Evolutionary conservation across 2,888 invertebrate genomes (phyloP).

Genomic region (Mythimna lalbum): DNA sequence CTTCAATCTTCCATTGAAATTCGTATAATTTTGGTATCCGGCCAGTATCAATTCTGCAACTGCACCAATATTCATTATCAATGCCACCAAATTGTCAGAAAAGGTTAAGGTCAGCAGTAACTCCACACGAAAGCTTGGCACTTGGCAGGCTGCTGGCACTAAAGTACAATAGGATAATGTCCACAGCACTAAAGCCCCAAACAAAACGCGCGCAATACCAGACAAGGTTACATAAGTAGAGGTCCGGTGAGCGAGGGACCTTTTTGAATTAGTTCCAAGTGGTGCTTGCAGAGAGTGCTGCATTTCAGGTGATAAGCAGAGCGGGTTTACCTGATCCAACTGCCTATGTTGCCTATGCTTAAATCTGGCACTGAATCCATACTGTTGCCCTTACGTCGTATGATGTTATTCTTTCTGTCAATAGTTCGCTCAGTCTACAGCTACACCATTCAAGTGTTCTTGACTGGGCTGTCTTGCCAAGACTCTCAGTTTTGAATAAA

Average conservation of each 20-base stretch:
- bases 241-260: constrained; percentile 52
- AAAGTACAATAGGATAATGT: constrained; percentile 12
- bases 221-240: constrained; percentile 46
- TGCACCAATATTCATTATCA: not conserved
- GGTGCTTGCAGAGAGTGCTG: constrained; percentile 47
- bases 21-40: not conserved
- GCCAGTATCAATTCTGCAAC: not conserved
- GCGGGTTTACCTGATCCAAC: constrained; percentile 2
- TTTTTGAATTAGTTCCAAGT: constrained; percentile 73
- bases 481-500: not conserved
- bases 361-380: too few species aligned
- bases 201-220: constrained; percentile 38
- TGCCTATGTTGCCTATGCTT: too few species aligned
- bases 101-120: constrained; percentile 5
- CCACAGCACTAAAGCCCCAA: constrained; percentile 23
- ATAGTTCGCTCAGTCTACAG: too few species aligned
- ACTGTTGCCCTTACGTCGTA: too few species aligned
- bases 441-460: too few species aligned
- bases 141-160: constrained; percentile 19
- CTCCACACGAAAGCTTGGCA: constrained; percentile 3
- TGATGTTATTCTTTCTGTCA: too few species aligned
- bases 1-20: too few species aligned
- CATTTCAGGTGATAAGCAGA: constrained; percentile 32
- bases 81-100: not conserved
- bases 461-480: not conserved